These are phyloP conservation scores for Leucoma salicis DNA, from an alignment of 2,888 invertebrate genomes.

Conservation along the genomic window DNA sequence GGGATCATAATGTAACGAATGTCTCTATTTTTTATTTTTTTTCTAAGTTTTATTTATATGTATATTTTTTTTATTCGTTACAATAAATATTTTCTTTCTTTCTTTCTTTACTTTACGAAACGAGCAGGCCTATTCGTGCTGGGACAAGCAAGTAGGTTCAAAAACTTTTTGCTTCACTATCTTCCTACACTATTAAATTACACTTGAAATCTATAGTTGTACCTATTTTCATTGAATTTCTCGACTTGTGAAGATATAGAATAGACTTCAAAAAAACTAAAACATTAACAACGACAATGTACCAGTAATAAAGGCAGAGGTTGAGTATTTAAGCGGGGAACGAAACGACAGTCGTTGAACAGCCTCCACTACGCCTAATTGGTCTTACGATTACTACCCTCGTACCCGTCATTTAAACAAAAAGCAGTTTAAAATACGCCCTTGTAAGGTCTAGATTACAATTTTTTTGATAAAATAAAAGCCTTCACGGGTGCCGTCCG, in stretches of 20 bases:
- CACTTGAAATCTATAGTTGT: too few relatives aligned
- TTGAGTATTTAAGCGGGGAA: slow-evolving; percentile 47
- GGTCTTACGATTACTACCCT: slow-evolving; percentile 51
- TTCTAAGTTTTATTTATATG: too few relatives aligned
- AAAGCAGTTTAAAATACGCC: slow-evolving; percentile 41
- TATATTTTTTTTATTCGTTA: too few relatives aligned
- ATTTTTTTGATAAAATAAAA: slow-evolving; percentile 41
- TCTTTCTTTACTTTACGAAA: too few relatives aligned
- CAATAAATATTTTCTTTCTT: too few relatives aligned
- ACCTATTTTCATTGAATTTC: too few relatives aligned
- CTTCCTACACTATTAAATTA: too few relatives aligned
- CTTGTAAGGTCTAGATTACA: slow-evolving; percentile 43
- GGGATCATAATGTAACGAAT: too few relatives aligned
- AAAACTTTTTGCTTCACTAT: too few relatives aligned
- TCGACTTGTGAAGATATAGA: not conserved
- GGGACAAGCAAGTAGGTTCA: too few relatives aligned
- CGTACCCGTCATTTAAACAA: slow-evolving; percentile 29
- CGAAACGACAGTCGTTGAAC: slow-evolving; percentile 45
- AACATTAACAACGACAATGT: slow-evolving; percentile 40
- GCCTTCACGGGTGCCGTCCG: slow-evolving; percentile 45
- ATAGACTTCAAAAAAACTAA: slow-evolving; percentile 27
- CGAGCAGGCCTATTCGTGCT: too few relatives aligned
- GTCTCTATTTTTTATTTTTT: too few relatives aligned
- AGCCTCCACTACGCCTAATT: slow-evolving; percentile 51
- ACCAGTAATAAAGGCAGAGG: slow-evolving; percentile 46